These are phyloP conservation scores for Drosophila phalerata DNA, from an alignment of 2,888 invertebrate genomes.

Conservation along the genomic window DNA sequence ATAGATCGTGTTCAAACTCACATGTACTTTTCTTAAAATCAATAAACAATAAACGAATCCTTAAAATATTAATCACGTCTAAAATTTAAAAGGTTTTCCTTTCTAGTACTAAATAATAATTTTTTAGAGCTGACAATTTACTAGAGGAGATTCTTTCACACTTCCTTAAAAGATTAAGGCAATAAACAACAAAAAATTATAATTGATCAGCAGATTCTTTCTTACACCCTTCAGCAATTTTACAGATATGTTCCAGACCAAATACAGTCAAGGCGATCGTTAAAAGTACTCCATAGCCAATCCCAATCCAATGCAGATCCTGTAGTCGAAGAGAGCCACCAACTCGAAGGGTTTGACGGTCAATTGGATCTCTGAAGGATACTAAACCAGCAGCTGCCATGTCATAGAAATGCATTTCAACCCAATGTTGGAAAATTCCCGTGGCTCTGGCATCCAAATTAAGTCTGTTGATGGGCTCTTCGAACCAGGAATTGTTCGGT, in stretches of 20 bases:
- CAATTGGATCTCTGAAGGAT: slow-evolving; percentile 53
- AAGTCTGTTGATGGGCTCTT: slow-evolving; percentile 53
- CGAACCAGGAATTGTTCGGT: slow-evolving; percentile 51
- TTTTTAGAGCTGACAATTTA: too few species aligned
- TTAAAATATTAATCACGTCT: too few species aligned
- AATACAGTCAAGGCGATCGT: slow-evolving; percentile 32
- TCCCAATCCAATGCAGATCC: slow-evolving; percentile 66
- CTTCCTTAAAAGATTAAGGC: too few species aligned
- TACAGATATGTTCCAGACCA: slow-evolving; percentile 34
- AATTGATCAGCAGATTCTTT: background rate
- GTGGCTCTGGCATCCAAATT: slow-evolving; percentile 51
- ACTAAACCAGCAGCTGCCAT: slow-evolving; percentile 65
- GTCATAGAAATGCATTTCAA: slow-evolving; percentile 63
- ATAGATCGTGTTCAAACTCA: slow-evolving; percentile 59
- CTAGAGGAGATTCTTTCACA: too few species aligned
- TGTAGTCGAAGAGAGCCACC: slow-evolving; percentile 40
- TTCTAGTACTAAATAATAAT: too few species aligned
- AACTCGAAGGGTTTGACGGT: background rate
- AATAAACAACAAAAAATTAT: too few species aligned
- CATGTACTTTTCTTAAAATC: slow-evolving; percentile 36
- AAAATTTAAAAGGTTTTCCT: slow-evolving; percentile 32
- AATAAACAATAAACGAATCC: slow-evolving; percentile 47
- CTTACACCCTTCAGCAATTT: background rate
- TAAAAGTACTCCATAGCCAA: slow-evolving; percentile 42
- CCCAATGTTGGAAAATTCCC: slow-evolving; percentile 64